A percentile compares a stretch with the other conserved stretches of the same genome.
Evolutionary conservation across 2,113 vertebrate genomes (phyloP).

Genomic region (Hippocampus guttulatus): DNA sequence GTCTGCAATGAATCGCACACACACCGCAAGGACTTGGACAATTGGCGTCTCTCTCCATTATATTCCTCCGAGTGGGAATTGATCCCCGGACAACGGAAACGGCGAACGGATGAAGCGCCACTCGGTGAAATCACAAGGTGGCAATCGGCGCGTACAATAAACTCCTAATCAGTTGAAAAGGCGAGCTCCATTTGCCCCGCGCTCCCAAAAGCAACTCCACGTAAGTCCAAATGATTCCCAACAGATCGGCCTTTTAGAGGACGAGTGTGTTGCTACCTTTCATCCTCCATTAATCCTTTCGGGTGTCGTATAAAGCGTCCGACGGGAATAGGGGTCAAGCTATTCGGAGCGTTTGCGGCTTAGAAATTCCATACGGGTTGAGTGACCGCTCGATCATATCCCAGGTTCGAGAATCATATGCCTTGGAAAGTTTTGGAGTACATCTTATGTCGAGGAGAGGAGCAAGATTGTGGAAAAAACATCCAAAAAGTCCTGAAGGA

Average conservation of each 20-base stretch:
- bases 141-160: conserved; percentile 18
- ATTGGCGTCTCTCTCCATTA: conserved; percentile 19
- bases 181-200: conserved; percentile 5
- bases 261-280: conserved; percentile 26
- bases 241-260: conserved; percentile 21
- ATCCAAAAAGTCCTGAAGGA: too few relatives aligned
- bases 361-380: conserved; percentile 73
- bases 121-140: conserved; percentile 32
- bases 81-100: conserved; percentile 20
- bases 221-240: conserved; percentile 25
- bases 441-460: too few relatives aligned
- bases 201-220: conserved; percentile 10
- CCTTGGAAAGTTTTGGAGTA: background rate
- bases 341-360: conserved; percentile 54
- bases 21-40: conserved; percentile 29
- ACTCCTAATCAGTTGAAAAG: conserved; percentile 14
- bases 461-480: too few relatives aligned
- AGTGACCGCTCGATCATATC: conserved; percentile 49
- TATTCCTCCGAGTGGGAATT: conserved; percentile 26
- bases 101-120: conserved; percentile 20
- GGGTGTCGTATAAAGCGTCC: conserved; percentile 46
- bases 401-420: background rate
- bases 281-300: conserved; percentile 47
- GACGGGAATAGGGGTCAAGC: conserved; percentile 60
- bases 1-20: conserved; percentile 6